Evolutionary conservation across 2,113 vertebrate species (phyloP).

Genomic region (Mystacornis crossleyi): DNA sequence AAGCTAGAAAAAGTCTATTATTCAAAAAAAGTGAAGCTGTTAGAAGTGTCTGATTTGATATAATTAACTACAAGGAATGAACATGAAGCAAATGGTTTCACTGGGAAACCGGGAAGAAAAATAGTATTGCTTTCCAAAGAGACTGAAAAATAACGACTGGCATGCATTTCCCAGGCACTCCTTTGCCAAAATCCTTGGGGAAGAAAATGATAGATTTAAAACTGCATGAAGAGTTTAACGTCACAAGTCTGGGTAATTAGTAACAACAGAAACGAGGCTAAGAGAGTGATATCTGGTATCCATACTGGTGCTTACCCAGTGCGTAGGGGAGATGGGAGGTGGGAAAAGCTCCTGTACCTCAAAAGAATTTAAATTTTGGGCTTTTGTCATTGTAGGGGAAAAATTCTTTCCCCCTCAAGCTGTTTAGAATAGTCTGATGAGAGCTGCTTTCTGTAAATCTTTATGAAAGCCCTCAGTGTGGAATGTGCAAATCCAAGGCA

Average conservation of each 20-base stretch:
- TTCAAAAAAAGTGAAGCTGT: neutral
- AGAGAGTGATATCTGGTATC: neutral
- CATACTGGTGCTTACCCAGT: fast-evolving
- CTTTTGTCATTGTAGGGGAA: neutral
- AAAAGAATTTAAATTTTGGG: neutral
- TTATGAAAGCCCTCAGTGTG: neutral
- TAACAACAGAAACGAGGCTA: neutral
- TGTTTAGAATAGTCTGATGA: neutral
- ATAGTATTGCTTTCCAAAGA: neutral
- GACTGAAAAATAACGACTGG: neutral
- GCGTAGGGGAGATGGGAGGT: neutral
- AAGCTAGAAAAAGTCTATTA: neutral
- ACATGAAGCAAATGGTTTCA: neutral
- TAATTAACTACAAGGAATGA: neutral
- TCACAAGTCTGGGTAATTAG: neutral
- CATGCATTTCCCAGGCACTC: neutral
- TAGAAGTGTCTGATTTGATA: neutral
- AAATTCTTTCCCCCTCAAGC: neutral
- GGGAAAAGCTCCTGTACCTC: neutral
- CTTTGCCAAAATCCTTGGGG: neutral
- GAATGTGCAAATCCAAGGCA: neutral
- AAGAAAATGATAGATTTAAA: neutral
- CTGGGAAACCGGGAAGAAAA: neutral
- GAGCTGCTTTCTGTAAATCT: neutral
- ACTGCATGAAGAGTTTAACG: neutral